Percentiles rank a stretch among this genome's conserved stretches.
Evolutionary conservation across 2,113 vertebrate genomes (phyloP).

Genomic region (Tachycineta bicolor): DNA sequence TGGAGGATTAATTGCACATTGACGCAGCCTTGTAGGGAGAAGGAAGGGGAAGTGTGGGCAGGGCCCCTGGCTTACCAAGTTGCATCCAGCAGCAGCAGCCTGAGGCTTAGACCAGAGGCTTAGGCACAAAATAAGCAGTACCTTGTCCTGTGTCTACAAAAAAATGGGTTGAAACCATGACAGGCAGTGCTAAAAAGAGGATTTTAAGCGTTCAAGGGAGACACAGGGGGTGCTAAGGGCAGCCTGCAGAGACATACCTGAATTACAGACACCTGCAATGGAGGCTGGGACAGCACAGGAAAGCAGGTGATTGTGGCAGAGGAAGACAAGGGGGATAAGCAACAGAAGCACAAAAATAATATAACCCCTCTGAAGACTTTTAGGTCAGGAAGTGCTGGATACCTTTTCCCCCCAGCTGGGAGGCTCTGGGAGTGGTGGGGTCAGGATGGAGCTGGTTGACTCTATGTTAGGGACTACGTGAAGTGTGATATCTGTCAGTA

Average conservation of each 20-base stretch:
- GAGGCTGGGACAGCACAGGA: not conserved
- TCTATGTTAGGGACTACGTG: accelerated
- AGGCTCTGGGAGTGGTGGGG: not conserved
- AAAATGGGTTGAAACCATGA: not conserved
- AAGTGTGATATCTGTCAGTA: accelerated
- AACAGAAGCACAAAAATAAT: not conserved
- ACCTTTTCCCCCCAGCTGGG: not conserved
- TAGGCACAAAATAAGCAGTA: not conserved
- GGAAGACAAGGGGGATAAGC: accelerated
- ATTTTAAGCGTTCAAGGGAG: not conserved
- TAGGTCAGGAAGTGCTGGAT: not conserved
- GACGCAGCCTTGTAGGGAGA: not conserved
- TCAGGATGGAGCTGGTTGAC: not conserved
- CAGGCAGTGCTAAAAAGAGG: not conserved
- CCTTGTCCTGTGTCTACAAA: not conserved
- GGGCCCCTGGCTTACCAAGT: not conserved
- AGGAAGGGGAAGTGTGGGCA: not conserved
- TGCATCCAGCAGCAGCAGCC: not conserved
- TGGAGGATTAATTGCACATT: not conserved
- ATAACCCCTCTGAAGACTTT: not conserved
- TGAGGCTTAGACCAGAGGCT: not conserved
- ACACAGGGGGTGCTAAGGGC: not conserved
- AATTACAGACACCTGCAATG: not conserved
- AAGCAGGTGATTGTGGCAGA: not conserved
- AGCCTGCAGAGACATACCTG: not conserved